Base-by-base conservation (phyloP, 2,888 invertebrate genomes). In the Macrophya annulata region DNA sequence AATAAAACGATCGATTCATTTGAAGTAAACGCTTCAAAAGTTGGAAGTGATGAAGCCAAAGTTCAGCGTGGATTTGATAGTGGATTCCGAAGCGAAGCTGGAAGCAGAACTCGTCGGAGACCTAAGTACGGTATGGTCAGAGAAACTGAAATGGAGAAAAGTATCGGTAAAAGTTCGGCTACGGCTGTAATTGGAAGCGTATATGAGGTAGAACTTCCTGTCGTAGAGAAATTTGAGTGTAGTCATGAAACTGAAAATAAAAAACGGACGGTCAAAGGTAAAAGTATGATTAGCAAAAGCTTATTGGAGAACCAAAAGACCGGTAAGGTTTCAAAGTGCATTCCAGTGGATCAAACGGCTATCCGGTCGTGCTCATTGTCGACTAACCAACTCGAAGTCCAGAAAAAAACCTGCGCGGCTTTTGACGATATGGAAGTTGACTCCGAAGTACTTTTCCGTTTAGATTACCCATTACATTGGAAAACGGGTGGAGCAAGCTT, bases 391-490 rank as follows among this genome's bases (percentile, higher is more conserved):
- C 77, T 59, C 81, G n/a, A 85, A 48, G 15, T 74, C 17, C 4
- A 15, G 15, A 3, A 83, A 86, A 37, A 86, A 83, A 17, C 21
- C 31, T 6, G 43, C 31, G 31, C 68, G 40, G n/a, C 43, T 51
- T 51, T 8, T 15, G 1, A 48, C 9, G 21, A 43, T 45, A 40
- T 55, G 85, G 55, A 84, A 79, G 62, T 43, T 84, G 43, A 83
- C 45, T 83, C 83, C 12, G 45, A 68, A n/a, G 25, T 83, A 40
- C 40, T 68, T n/a, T 83, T 68, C 31, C 45, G 68, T n/a, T 68
- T 68, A 68, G 83, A 83, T n/a, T 68, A 83, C 17, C 83, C 83
- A 10, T 31, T 83, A 51, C 68, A 31, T 17, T 37, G 25, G 68
- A n/a, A 48, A 68, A 21, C 45, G 15, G 15, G 21, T 10, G 43